Evolutionary conservation across 1,140 invertebrate species (phyloP).

Genomic region (Drosophila tropicalis): DNA sequence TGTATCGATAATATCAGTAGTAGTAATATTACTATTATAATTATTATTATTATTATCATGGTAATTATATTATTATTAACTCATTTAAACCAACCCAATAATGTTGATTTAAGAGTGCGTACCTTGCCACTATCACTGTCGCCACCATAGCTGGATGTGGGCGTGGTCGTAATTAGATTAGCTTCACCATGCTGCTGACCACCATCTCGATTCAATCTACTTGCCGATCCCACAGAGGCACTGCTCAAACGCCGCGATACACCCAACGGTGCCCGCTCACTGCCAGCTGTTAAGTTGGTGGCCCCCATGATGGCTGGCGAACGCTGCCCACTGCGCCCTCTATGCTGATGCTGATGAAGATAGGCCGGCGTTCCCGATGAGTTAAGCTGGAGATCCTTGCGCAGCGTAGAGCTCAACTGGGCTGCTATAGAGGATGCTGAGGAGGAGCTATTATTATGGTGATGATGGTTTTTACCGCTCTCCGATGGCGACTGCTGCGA

Average conservation of each 20-base stretch:
- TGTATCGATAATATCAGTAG: conserved; percentile 70
- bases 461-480: conserved; percentile 31
- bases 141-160: conserved; percentile 78
- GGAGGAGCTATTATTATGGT: conserved; percentile 38
- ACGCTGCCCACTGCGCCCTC: conserved; percentile 32
- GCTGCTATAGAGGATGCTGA: conserved; percentile 68
- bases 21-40: conserved; percentile 60
- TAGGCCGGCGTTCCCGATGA: conserved; percentile 36
- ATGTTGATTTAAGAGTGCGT: conserved; percentile 87
- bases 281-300: conserved; percentile 24
- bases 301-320: conserved; percentile 23
- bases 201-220: conserved; percentile 36
- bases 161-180: conserved; percentile 79
- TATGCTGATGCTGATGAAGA: conserved; percentile 16
- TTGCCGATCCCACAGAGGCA: conserved; percentile 58
- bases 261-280: conserved; percentile 28
- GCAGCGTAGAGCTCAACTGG: conserved; percentile 70
- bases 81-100: conserved; percentile 88
- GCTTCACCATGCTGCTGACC: too few relatives aligned
- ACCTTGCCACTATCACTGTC: conserved; percentile 86
- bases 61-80: conserved; percentile 58
- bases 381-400: conserved; percentile 73
- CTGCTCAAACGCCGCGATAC: conserved; percentile 74
- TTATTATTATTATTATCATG: conserved; percentile 70
- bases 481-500: conserved; percentile 59